Base-by-base conservation (phyloP, 2,888 invertebrate genomes). In the Dorcus hopei region DNA sequence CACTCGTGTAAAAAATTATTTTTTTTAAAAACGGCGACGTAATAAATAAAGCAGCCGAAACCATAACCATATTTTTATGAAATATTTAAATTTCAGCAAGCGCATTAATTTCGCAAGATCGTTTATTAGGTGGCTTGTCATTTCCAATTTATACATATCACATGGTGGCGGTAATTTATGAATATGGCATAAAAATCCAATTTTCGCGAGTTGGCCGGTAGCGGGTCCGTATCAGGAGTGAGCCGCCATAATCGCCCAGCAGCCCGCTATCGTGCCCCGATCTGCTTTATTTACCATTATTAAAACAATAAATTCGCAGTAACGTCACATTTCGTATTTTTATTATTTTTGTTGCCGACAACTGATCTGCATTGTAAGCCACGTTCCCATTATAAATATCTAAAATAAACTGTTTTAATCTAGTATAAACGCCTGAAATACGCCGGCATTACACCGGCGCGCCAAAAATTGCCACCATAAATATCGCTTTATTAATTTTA, bases 331-430 rank as follows among this genome's bases (percentile, higher is more conserved):
- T 77, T 74, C 71, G 77, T 74, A 74, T 77, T 77, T 78, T 77
- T 77, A 73, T 77, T 78, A 75, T 77, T 77, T 75, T 75, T 71
- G 61, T 64, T 65, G 73, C 72, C 76, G 77, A 77, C 77, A 77
- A 79, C 76, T 77, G 78, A 79, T 79, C 78, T 77, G 77, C 78
- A 76, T 77, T 77, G 75, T 76, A 76, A 74, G 75, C 76, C 72
- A 72, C 73, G 74, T 71, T 69, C 71, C 76, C 76, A 77, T 78
- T 78, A 78, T 78, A 77, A 78, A 78, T 78, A 78, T 78, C 77
- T 78, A 78, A 79, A 79, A 79, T 79, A 78, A 78, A 79, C 77
- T 78, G 79, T 78, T 79, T 78, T 79, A 79, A 79, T 79, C 78
- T 78, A 74, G 77, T 78, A 78, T 77, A 77, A 77, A 77, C 76